Evolutionary conservation across 2,888 invertebrate genomes (phyloP), one percentile per base, ranked within the genome.

Genomic region (Spilosoma lubricipeda): DNA sequence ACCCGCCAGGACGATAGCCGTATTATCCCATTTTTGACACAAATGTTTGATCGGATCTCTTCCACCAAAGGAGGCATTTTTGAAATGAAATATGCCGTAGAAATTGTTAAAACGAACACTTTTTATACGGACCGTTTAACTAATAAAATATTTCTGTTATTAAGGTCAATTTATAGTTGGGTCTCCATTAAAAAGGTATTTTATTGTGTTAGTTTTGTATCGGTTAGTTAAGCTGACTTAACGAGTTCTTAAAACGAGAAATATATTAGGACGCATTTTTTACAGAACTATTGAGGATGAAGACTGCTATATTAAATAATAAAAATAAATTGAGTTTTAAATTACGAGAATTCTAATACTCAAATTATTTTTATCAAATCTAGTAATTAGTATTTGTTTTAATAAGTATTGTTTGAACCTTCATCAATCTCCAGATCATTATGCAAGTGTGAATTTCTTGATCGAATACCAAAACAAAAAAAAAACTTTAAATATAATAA

Each of bases 11-110:
- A 88, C 85, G 90, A 93, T 91, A 87, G 91, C 90, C 86, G 90
- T 86, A 92, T 94, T 93, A 94, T 94, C 91, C 93, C 86, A 93
- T 93, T 93, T 91, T 90, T 94, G 91, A 94, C 94, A 93, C 93
- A 92, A 92, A 91, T 89, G 84, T 88, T 90, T 92, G 95, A 95
- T 95, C 93, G 92, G 93, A 95, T 95, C 95, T 90, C 88, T 56
- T 85, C 85, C 86, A 89, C 85, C 90, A 93, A 93, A 92, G 89
- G 82, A 87, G 84, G 83, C 82, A 87, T 93, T 93, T 93, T 93
- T 91, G 82, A 88, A 89, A 88, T 88, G 88, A 89, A 91, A 91
- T 90, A 89, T 89, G 90, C 91, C 91, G 90, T 95, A 93, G 93
- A 93, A 92, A 91, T 93, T 91, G 89, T 84, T 91, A 93, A 92